Conservation (phyloP, 2,113 vertebrate genomes). For the Procavia capensis region DNA sequence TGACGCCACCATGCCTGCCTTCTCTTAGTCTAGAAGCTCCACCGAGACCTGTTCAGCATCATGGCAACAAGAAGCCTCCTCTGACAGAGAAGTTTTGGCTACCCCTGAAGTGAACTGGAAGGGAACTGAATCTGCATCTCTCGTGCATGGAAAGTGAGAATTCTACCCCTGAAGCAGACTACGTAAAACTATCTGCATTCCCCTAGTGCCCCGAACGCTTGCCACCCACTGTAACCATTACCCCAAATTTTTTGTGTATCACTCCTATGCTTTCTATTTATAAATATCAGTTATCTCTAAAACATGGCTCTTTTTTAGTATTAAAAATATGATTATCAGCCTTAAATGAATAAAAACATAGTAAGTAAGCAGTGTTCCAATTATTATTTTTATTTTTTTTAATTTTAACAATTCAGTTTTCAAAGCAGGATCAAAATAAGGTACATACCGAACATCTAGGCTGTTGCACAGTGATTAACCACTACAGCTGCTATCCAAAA, state of each 20-base stretch:
- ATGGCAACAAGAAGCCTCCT: background rate
- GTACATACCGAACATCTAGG: too few species aligned
- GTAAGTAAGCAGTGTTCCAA: background rate
- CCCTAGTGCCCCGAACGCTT: background rate
- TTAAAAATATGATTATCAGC: background rate
- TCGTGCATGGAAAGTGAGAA: background rate
- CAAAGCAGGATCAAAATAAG: background rate
- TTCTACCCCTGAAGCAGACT: background rate
- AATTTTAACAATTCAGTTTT: background rate
- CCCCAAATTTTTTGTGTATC: background rate
- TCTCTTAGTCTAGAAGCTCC: background rate
- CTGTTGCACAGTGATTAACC: too few species aligned
- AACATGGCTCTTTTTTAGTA: background rate
- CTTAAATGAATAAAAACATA: background rate
- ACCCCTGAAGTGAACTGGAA: background rate
- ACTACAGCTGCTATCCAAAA: too few species aligned
- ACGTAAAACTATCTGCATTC: background rate
- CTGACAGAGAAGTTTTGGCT: background rate
- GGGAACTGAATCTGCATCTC: background rate
- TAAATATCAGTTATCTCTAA: background rate
- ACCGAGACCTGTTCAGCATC: background rate
- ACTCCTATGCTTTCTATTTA: constrained; percentile 15
- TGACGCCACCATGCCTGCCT: background rate
- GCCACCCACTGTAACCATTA: background rate
- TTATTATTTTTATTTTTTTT: background rate